A percentile compares a stretch with the other conserved stretches of the same genome.
phyloP scores from a whole-genome alignment of 1,140 invertebrate genomes.

The Muscidifurax raptorellus region DNA sequence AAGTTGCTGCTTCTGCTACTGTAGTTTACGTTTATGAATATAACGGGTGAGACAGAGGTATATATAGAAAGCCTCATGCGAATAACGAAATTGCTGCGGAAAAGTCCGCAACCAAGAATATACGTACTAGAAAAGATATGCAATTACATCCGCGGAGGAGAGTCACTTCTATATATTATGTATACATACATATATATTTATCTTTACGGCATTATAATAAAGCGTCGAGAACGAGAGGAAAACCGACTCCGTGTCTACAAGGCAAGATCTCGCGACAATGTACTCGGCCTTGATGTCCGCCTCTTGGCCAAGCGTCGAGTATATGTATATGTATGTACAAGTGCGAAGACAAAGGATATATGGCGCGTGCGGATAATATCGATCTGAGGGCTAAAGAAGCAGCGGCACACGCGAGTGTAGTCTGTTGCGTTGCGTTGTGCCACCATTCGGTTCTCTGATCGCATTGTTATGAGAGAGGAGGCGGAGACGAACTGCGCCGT shows the following conservation, averaged over 20 bases:
- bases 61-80: not conserved
- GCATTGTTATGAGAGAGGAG: constrained; percentile 30
- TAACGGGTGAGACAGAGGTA: no score
- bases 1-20: not conserved
- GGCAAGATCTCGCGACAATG: not conserved
- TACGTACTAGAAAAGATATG: constrained; percentile 5
- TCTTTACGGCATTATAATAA: not conserved
- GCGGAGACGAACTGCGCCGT: constrained; percentile 32
- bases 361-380: not conserved
- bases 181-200: not conserved
- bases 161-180: not conserved
- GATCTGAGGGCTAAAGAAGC: not conserved
- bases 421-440: not conserved
- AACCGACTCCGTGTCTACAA: not conserved
- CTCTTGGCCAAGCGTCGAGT: not conserved
- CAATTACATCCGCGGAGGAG: constrained; percentile 25
- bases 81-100: not conserved
- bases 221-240: not conserved
- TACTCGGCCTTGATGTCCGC: not conserved
- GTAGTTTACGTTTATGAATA: not conserved
- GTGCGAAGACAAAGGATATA: not conserved
- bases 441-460: not conserved
- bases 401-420: no score
- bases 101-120: not conserved
- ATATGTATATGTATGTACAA: not conserved